Conservation (phyloP, 2,888 invertebrate species). For the Agrotis ipsilon region DNA sequence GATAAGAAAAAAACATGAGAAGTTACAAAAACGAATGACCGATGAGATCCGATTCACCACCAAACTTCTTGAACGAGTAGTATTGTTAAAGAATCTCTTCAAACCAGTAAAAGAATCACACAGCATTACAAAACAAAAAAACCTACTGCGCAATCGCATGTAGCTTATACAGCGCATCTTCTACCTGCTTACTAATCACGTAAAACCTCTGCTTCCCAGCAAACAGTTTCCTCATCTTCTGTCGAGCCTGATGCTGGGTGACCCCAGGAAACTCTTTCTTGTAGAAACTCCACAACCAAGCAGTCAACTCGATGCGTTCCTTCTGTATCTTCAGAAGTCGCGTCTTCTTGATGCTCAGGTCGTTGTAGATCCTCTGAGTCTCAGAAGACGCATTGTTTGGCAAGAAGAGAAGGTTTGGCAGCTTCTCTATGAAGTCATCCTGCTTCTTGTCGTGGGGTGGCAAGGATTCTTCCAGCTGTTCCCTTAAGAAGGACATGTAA, state of each 20-base stretch:
- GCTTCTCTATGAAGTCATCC: slow-evolving; percentile 22
- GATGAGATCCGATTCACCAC: too few relatives aligned
- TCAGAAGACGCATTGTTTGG: not conserved
- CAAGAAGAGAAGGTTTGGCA: not conserved
- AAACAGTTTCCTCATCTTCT: slow-evolving; percentile 1
- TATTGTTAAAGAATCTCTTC: too few relatives aligned
- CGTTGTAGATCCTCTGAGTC: not conserved
- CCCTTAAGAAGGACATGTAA: slow-evolving; percentile 6
- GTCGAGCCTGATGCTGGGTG: not conserved
- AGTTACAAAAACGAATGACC: too few relatives aligned
- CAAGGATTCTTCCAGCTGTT: slow-evolving; percentile 17
- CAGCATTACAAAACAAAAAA: not conserved
- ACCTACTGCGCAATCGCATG: slow-evolving; percentile 10
- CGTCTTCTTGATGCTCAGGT: not conserved
- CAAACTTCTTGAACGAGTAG: too few relatives aligned
- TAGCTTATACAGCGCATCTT: slow-evolving; percentile 11
- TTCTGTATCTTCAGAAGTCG: not conserved
- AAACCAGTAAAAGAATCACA: not conserved
- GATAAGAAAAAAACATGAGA: too few relatives aligned
- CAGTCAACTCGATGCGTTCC: not conserved
- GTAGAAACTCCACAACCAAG: slow-evolving; percentile 16
- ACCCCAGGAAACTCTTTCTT: not conserved
- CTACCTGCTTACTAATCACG: not conserved
- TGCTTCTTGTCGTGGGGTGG: slow-evolving; percentile 27
- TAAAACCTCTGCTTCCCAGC: slow-evolving; percentile 21